These are phyloP conservation scores for Tachina lurida DNA, from an alignment of 2,888 invertebrate genomes.

Conservation along the genomic window DNA sequence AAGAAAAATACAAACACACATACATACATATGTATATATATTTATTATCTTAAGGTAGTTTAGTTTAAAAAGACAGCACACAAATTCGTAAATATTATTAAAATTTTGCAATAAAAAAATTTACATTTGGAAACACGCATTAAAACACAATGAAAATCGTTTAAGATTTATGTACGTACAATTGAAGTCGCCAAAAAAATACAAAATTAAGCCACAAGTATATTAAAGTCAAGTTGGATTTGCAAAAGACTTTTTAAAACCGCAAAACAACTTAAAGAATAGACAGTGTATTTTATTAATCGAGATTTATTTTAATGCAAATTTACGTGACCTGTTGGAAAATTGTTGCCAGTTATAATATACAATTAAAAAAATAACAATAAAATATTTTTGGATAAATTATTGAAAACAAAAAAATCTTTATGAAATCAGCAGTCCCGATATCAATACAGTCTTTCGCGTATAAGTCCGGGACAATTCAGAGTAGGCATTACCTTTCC, in stretches of 20 bases:
- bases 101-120: slow-evolving; percentile 51
- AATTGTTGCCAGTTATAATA: not conserved
- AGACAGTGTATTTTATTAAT: slow-evolving; percentile 3
- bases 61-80: not conserved
- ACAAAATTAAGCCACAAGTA: not conserved
- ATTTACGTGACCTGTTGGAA: not conserved
- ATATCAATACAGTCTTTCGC: too few species aligned
- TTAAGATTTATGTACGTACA: slow-evolving; percentile 21
- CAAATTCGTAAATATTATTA: slow-evolving; percentile 18
- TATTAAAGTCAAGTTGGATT: slow-evolving; percentile 4
- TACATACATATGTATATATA: too few species aligned
- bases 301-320: not conserved
- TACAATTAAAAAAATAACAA: too few species aligned
- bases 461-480: too few species aligned
- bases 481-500: too few species aligned
- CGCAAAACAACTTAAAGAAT: not conserved
- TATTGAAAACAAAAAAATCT: not conserved
- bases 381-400: not conserved
- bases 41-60: too few species aligned
- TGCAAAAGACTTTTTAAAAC: not conserved
- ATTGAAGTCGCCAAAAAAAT: not conserved
- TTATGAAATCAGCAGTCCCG: too few species aligned
- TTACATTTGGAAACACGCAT: not conserved
- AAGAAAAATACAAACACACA: slow-evolving; percentile 1
- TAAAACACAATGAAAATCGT: slow-evolving; percentile 45